Base-by-base conservation (phyloP, 2,113 vertebrate genomes). In the Fregata magnificens region DNA sequence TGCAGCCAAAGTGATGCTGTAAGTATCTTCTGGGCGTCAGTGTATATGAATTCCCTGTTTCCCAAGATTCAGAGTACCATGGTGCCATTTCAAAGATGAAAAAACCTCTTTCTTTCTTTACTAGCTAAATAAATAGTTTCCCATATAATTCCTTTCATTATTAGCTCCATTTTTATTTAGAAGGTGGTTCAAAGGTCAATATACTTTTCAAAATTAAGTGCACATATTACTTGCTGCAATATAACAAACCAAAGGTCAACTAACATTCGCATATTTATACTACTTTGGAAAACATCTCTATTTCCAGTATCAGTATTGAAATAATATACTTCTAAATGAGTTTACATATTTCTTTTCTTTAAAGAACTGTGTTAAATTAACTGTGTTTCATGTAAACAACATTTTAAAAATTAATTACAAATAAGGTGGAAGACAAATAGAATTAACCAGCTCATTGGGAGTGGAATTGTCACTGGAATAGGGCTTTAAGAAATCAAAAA, bases 351-450 rank as follows among this genome's bases (percentile, higher is more conserved):
- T 66, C 4, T 59, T 89, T 82, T 82, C 81, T 82, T 85, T 83
- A 77, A 87, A 93, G 74, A 80, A 31, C 21, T 40, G 7, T 45
- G 45, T 94, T 47, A 58, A 80, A 89, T 92, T 93, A 93, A 79
- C 93, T 82, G 59, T 32, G 44, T 80, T 88, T 80, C 53, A 80
- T 62, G 50, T 91, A 95, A 91, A 95, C 77, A 91, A n/a, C 16
- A 53, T 77, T 65, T 87, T 5, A 56, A 79, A 95, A 95, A 97
- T 93, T 89, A 97, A 95, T 95, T 97, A 79, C 21, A 73, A 94
- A 49, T 55, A 40, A 91, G 49, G 38, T 66, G 29, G 49, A 96
- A 49, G n/a, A 79, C n/a, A 76, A 95, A 91, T 34, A 74, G 50
- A 80, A 90, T 80, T 91, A 95, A 88, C 38, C 74, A 73, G 62